These are phyloP conservation scores for Ophion costatus DNA, from an alignment of 2,888 invertebrate genomes.

Conservation along the genomic window DNA sequence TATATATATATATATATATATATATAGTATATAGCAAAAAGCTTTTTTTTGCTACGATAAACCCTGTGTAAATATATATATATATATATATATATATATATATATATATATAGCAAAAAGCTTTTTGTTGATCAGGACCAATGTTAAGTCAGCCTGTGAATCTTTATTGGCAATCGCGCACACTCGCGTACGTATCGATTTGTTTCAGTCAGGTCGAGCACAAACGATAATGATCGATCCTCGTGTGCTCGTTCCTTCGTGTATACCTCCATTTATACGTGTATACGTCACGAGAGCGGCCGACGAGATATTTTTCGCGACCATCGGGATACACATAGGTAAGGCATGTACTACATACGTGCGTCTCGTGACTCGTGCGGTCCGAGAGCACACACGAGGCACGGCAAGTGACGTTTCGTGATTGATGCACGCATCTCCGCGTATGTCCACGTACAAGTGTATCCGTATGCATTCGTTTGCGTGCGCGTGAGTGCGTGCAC, in stretches of 20 bases:
- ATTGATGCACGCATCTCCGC: conserved; percentile 72
- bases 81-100: no score
- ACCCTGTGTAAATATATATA: no score
- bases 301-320: conserved; percentile 51
- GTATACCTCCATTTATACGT: conserved; percentile 4
- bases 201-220: conserved; percentile 24
- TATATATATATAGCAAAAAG: no score
- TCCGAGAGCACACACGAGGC: conserved; percentile 28
- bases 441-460: background rate
- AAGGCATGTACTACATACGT: background rate
- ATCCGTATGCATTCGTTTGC: background rate
- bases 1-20: no score
- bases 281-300: conserved; percentile 24
- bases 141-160: background rate
- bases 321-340: conserved; percentile 7
- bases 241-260: conserved; percentile 32
- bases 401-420: conserved; percentile 67
- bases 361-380: conserved; percentile 62
- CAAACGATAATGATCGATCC: conserved; percentile 58
- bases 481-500: conserved; percentile 11
- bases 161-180: background rate
- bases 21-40: no score
- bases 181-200: conserved; percentile 34
- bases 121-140: background rate
- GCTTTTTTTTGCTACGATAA: no score